Percentiles rank a stretch among this genome's conserved stretches.
Evolutionary conservation across 23 tunicate genomes (phyloP).

Genomic region (Ciona savignyi): DNA sequence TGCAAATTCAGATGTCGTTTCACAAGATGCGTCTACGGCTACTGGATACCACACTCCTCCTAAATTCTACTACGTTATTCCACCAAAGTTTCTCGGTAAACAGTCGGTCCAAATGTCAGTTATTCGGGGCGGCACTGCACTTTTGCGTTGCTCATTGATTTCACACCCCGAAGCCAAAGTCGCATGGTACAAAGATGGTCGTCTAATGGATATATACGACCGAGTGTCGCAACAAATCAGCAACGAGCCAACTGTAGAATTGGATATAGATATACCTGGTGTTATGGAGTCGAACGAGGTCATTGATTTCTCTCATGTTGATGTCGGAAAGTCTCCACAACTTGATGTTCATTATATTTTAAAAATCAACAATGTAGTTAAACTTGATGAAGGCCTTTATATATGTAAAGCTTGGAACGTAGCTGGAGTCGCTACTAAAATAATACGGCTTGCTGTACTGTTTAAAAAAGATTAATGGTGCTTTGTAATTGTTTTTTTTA

Average conservation of each 20-base stretch:
- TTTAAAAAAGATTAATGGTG: background rate
- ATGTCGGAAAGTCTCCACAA: constrained; percentile 28
- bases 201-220: constrained; percentile 71
- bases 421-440: constrained; percentile 78
- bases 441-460: constrained; percentile 29
- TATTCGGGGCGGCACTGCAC: constrained; percentile 35
- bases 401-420: constrained; percentile 91
- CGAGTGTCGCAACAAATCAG: constrained; percentile 55
- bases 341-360: constrained; percentile 72
- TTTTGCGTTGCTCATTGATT: constrained; percentile 41
- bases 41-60: constrained; percentile 79
- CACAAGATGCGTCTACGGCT: constrained; percentile 5
- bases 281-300: constrained; percentile 5
- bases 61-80: constrained; percentile 66
- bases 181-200: constrained; percentile 89
- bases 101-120: constrained; percentile 22
- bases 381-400: constrained; percentile 55
- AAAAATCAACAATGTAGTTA: constrained; percentile 43
- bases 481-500: no score
- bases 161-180: constrained; percentile 81
- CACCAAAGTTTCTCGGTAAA: constrained; percentile 77
- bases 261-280: background rate
- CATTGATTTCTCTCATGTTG: background rate
- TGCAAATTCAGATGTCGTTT: background rate
- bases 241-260: constrained; percentile 22